phyloP scores from a whole-genome alignment of 2,888 invertebrate species.

The Cetonia aurata region DNA sequence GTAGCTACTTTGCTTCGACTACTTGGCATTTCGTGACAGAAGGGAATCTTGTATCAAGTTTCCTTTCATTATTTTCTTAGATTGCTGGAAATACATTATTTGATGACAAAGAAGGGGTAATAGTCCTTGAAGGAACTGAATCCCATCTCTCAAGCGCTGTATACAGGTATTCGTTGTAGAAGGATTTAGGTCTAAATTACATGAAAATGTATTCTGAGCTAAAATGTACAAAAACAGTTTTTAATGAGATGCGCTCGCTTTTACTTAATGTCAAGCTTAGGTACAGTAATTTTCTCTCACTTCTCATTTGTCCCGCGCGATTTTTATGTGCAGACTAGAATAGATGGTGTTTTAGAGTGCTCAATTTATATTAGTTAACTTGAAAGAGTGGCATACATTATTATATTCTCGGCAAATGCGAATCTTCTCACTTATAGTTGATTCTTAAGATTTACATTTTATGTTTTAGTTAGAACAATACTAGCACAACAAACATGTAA shows the following conservation, averaged over 20 bases:
- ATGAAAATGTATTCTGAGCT: not conserved
- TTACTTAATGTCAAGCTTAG: slow-evolving; percentile 14
- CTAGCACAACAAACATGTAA: too few relatives aligned
- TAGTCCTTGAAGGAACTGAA: not conserved
- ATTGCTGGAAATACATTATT: too few relatives aligned
- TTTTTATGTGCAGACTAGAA: slow-evolving; percentile 13
- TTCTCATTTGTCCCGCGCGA: slow-evolving; percentile 12
- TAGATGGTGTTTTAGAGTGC: not conserved
- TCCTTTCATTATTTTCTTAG: too few relatives aligned
- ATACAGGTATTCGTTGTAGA: not conserved
- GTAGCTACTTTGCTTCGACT: too few relatives aligned
- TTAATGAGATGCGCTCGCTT: not conserved
- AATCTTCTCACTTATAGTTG: too few relatives aligned
- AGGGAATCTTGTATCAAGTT: too few relatives aligned
- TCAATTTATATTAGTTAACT: slow-evolving; percentile 17
- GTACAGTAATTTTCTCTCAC: slow-evolving; percentile 2
- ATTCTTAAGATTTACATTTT: not conserved
- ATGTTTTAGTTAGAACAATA: too few relatives aligned
- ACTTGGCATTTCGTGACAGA: too few relatives aligned
- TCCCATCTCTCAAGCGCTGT: not conserved
- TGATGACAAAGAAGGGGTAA: too few relatives aligned
- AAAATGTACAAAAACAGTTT: not conserved
- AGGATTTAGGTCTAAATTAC: not conserved
- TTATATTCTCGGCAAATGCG: not conserved
- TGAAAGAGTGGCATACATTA: slow-evolving; percentile 1